Evolutionary conservation across 2,797 vertebrate species (phyloP), one percentile per base, ranked within the genome.

Genomic region (Poliocrania exsul): DNA sequence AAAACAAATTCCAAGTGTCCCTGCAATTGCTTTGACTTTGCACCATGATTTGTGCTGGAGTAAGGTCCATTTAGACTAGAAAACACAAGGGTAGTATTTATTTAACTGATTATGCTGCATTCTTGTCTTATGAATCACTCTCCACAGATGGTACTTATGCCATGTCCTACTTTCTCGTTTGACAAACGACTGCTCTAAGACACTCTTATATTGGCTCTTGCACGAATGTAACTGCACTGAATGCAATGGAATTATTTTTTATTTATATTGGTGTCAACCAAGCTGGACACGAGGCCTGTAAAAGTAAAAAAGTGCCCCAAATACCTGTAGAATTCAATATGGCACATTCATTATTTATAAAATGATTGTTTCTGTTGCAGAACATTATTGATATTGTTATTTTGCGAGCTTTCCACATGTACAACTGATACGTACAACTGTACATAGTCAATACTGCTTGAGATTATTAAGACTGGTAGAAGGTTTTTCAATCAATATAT

Each of bases 51-150:
- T 96, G 92, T 93, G 87, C 67, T 16, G 16, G 58, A 88, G 51
- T 66, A 66, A 88, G 66, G 95, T 93, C 93, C 93, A 86, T 93
- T 96, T 70, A 91, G 85, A 81, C 33, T 62, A 60, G 70, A 95
- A 94, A 93, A 90, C 95, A 95, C 93, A 93, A 88, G 92, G 87
- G 89, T 81, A 94, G 85, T 96, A 93, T 96, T 96, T 96, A 96
- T 96, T 97, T 94, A 96, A 95, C 92, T 95, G 93, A 92, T 96
- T 92, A 81, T 95, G 62, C 91, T 96, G 87, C 93, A 91, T 96
- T 96, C 85, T 90, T 86, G 88, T 84, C 92, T 75, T 91, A 84
- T 96, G 95, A 96, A 96, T 96, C 93, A 93, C 80, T 88, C 82
- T 95, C 89, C 71, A 93, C 95, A 96, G 95, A 96, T 96, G 95